Conservation (phyloP, 2,888 invertebrate genomes). For the Lymantria dispar region DNA sequence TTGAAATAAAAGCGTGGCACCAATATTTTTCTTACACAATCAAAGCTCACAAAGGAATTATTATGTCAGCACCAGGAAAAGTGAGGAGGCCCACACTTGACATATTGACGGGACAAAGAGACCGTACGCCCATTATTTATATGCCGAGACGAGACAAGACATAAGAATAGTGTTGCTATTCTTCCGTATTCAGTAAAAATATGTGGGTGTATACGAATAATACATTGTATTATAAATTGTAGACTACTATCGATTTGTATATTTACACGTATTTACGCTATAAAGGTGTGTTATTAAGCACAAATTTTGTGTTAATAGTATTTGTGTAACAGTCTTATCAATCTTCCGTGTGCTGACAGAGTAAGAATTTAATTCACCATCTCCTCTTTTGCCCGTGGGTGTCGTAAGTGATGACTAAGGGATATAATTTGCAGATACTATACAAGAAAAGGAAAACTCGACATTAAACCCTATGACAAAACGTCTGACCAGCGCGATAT, state of each 20-base stretch:
- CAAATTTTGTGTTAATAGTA: background rate
- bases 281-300: background rate
- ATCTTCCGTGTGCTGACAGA: too few relatives aligned
- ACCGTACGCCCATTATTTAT: conserved; percentile 65
- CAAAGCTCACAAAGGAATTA: conserved; percentile 41
- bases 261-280: background rate
- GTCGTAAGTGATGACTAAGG: too few relatives aligned
- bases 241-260: background rate
- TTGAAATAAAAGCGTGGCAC: conserved; percentile 23
- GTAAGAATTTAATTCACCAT: too few relatives aligned
- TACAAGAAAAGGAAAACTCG: too few relatives aligned
- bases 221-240: conserved; percentile 1
- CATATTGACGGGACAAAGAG: conserved; percentile 80
- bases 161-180: conserved; percentile 53
- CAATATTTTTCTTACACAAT: conserved; percentile 26
- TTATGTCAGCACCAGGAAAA: conserved; percentile 60
- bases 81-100: conserved; percentile 56
- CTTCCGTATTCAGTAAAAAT: conserved; percentile 27
- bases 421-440: too few relatives aligned
- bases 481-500: too few relatives aligned
- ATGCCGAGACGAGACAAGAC: conserved; percentile 46
- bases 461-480: too few relatives aligned
- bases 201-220: conserved; percentile 19
- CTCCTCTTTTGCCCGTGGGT: too few relatives aligned
- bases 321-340: background rate